Evolutionary conservation across 2,888 invertebrate species (phyloP), one percentile per base, ranked within the genome.

Genomic region (Sclerodermus sp.): DNA sequence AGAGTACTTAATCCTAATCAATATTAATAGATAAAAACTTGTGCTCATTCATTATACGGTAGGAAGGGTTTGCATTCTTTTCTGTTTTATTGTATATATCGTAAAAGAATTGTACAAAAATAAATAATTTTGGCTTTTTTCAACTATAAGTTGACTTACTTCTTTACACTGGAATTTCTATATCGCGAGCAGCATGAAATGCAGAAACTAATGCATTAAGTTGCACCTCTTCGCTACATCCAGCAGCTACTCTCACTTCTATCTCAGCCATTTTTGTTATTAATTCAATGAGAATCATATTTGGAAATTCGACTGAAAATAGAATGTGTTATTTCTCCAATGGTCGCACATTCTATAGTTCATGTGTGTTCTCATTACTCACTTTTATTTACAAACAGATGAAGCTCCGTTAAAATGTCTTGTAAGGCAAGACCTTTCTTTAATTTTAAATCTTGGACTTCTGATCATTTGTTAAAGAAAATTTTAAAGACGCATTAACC

Each of bases 341-440:
- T 39, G 6, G 2, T 14, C 18, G 10, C 9, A 36, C 9, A 14
- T 10, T 36, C 9, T 14, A 3, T 14, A 6, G 9, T 6, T 36
- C 9, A 15, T 23, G 3, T 23, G 3, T 39, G 18, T 39, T 17
- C 6, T 6, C 5, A 6, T 14, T 13, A 84, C 87, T 81, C 83
- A 96, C 96, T 86, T 84, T 91, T 86, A 79, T 93, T 92, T 42
- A 97, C 85, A 68, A 89, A 88, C 3, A 84, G 80, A 77, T 97
- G 96, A 12, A 98, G 81, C 80, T 97, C 96, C 0, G 94, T 90
- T 42, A 99, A 77, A 64, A 99, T 94, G 74, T 99, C 98, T 57
- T 89, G 87, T 18, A 99, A 82, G 0, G 98, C 96, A 52, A 97
- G 81, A 2, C 98, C 98, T 81, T 96, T 96, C 0, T 85, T 81